Evolutionary conservation across 2,113 vertebrate species (phyloP).

Genomic region (Prionailurus bengalensis): DNA sequence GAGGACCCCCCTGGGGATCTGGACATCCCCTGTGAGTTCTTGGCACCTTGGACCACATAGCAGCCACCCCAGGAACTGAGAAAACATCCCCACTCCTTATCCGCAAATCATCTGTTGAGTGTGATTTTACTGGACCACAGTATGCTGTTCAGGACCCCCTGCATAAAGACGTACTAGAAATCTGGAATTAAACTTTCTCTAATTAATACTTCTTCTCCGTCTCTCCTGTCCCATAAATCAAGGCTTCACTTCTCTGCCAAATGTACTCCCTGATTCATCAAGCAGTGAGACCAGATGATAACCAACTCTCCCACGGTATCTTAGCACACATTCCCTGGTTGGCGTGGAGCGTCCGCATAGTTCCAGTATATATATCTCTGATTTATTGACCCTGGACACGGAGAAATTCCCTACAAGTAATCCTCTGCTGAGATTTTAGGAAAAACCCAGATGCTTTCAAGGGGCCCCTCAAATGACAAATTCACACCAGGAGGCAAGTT

Average conservation of each 20-base stretch:
- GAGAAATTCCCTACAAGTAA: not conserved
- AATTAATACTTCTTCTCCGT: not conserved
- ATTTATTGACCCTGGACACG: not conserved
- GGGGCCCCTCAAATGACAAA: not conserved
- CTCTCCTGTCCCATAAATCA: not conserved
- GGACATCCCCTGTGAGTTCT: not conserved
- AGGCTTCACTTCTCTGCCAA: not conserved
- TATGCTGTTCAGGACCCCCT: not conserved
- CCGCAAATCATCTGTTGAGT: not conserved
- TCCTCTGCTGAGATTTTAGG: not conserved
- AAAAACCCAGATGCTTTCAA: not conserved
- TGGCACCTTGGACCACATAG: not conserved
- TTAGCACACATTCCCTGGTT: not conserved
- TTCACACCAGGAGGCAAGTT: not conserved
- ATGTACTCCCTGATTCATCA: not conserved
- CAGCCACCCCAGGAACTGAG: not conserved
- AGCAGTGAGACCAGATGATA: not conserved
- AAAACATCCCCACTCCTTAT: not conserved
- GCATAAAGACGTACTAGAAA: not conserved
- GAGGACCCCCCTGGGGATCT: not conserved
- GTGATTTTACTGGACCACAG: not conserved
- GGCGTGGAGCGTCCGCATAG: not conserved
- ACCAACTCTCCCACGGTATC: fast-evolving
- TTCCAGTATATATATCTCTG: not conserved
- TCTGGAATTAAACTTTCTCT: not conserved